Percentiles rank a stretch among this genome's conserved stretches.
phyloP scores from a whole-genome alignment of 2,888 invertebrate species.

The Drosophila kanekoi region DNA sequence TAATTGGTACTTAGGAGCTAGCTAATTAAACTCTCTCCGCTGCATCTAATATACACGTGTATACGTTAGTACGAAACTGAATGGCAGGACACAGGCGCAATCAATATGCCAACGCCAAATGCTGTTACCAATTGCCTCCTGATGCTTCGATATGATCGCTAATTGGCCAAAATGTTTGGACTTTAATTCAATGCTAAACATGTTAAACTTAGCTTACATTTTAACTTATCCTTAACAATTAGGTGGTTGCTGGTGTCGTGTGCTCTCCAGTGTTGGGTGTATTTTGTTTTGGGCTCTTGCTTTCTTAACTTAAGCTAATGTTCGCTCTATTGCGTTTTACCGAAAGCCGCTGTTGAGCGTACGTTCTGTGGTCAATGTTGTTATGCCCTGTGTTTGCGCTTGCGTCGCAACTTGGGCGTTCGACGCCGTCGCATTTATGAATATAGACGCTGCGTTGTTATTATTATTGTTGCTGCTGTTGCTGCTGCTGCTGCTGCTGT shows the following conservation, averaged over 20 bases:
- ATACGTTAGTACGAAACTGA: slow-evolving; percentile 12
- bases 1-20: slow-evolving; percentile 18
- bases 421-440: slow-evolving; percentile 48
- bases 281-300: slow-evolving; percentile 23
- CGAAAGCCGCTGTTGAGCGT: slow-evolving; percentile 58
- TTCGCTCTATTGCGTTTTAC: slow-evolving; percentile 41
- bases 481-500: slow-evolving; percentile 33
- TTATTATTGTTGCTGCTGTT: slow-evolving; percentile 40
- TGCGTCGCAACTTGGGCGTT: slow-evolving; percentile 47
- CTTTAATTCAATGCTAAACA: slow-evolving; percentile 24
- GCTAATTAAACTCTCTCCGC: slow-evolving; percentile 15
- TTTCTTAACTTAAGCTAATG: slow-evolving; percentile 1
- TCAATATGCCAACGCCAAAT: slow-evolving; percentile 1
- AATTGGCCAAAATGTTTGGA: slow-evolving; percentile 18
- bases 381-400: slow-evolving; percentile 54
- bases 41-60: slow-evolving; percentile 15
- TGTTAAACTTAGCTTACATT: slow-evolving; percentile 7
- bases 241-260: slow-evolving; percentile 16
- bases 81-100: slow-evolving; percentile 10
- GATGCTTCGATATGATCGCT: slow-evolving; percentile 37
- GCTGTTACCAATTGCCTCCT: slow-evolving; percentile 23
- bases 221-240: slow-evolving; percentile 19
- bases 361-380: slow-evolving; percentile 55
- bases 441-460: slow-evolving; percentile 43
- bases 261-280: slow-evolving; percentile 7